Evolutionary conservation across 2,113 vertebrate species (phyloP), one percentile per base, ranked within the genome.

Genomic region (Calyptomena viridis): DNA sequence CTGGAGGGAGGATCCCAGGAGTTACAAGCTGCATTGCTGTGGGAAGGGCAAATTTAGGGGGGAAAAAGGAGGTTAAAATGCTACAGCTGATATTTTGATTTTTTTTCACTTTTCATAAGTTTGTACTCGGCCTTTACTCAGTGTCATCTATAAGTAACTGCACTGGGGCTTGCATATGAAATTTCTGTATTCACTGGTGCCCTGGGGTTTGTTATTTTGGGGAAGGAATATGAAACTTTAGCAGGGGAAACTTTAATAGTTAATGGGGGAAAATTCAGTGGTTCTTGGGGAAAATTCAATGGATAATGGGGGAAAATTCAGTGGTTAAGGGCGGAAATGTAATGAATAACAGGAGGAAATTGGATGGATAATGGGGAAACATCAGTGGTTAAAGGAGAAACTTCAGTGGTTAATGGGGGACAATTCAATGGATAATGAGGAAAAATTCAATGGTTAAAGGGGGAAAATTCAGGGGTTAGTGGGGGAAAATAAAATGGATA

Each of bases 141-240:
- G 4, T 55, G 11, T 39, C 25, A 4, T 30, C 67, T 30, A 12
- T 44, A 59, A 92, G 77, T 31, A 66, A 31, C 11, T 3, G 22
- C 30, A 11, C 3, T 33, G 13, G 13, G 16, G 39, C 15, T 23
- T 5, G 16, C 53, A 22, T 6, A 2, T 24, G 22, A 25, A 67
- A 84, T 96, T 87, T 82, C 78, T 89, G 46, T 47, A 47, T 85
- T 10, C 78, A 47, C 21, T 47, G 50, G 66, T 84, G 91, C 91
- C 83, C 63, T 35, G 79, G 62, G 25, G 56, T 69, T 91, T 66
- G 76, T 39, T 74, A 64, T 14, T 71, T 40, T 31, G 15, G n/a
- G 60, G 63, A 84, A 53, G 24, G 79, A 92, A 75, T 25, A 53
- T 3, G n/a, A 73, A 93, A 92, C 17, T 89, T 91, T 27, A 80